A percentile compares a stretch with the other conserved stretches of the same genome.
Evolutionary conservation across 2,113 vertebrate genomes (phyloP).

Genomic region (Fregetta grallaria): DNA sequence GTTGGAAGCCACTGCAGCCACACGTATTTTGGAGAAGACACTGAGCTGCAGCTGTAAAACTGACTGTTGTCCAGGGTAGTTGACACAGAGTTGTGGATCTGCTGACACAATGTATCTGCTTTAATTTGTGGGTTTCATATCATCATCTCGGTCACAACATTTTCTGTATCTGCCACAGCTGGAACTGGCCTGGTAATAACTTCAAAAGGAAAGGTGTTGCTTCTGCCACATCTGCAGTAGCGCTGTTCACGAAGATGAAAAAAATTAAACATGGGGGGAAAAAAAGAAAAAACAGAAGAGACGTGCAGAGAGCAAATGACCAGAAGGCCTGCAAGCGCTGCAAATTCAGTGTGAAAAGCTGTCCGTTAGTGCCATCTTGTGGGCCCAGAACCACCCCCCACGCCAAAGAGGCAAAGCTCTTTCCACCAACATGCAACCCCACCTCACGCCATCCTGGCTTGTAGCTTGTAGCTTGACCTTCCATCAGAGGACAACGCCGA

Average conservation of each 20-base stretch:
- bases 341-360: neutral
- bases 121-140: accelerated
- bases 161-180: neutral
- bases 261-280: neutral
- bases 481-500: neutral
- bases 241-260: neutral
- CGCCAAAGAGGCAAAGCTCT: neutral
- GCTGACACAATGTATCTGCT: neutral
- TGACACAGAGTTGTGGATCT: neutral
- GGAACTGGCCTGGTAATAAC: neutral
- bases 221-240: neutral
- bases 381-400: neutral
- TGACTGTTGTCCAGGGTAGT: neutral
- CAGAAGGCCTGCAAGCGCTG: neutral
- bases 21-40: neutral
- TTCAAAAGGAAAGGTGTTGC: neutral
- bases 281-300: neutral
- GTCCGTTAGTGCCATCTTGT: slow-evolving; percentile 51
- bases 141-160: accelerated
- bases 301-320: accelerated
- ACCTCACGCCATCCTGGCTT: neutral
- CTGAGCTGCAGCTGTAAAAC: neutral
- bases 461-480: neutral
- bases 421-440: neutral
- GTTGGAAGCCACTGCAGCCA: neutral